Percentiles rank a stretch among this genome's conserved stretches.
These are phyloP conservation scores for Eulemur macaco DNA, from an alignment of 2,113 vertebrate species.

Conservation along the genomic window DNA sequence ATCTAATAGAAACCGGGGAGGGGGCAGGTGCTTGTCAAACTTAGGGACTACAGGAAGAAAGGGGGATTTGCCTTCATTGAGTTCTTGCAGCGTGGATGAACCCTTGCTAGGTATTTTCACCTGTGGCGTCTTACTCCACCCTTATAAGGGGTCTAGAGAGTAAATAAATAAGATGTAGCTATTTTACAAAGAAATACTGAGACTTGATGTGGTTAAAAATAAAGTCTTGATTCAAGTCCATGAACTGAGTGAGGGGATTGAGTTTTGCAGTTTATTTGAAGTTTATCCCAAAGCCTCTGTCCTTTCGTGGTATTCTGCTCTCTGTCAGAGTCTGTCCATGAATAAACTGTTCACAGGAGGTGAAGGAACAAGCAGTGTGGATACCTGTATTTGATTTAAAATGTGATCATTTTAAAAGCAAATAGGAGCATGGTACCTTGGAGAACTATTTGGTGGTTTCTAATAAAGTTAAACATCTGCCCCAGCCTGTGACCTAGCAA, in stretches of 20 bases:
- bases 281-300: neutral
- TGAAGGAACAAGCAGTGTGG: neutral
- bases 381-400: neutral
- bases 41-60: neutral
- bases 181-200: neutral
- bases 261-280: neutral
- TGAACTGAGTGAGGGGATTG: neutral
- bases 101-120: neutral
- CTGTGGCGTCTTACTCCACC: neutral
- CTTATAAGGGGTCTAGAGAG: neutral
- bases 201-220: neutral
- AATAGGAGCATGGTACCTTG: neutral
- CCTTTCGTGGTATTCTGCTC: neutral
- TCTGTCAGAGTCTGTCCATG: neutral
- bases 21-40: neutral
- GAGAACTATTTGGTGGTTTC: neutral
- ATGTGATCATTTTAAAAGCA: neutral
- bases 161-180: neutral
- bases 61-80: neutral
- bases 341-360: neutral
- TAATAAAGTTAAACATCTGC: neutral
- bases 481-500: neutral
- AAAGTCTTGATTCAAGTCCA: neutral
- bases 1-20: neutral
- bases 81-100: neutral